A percentile compares a stretch with the other conserved stretches of the same genome.
phyloP scores from a whole-genome alignment of 1,140 invertebrate genomes.

The Lysiphlebus fabarum region DNA sequence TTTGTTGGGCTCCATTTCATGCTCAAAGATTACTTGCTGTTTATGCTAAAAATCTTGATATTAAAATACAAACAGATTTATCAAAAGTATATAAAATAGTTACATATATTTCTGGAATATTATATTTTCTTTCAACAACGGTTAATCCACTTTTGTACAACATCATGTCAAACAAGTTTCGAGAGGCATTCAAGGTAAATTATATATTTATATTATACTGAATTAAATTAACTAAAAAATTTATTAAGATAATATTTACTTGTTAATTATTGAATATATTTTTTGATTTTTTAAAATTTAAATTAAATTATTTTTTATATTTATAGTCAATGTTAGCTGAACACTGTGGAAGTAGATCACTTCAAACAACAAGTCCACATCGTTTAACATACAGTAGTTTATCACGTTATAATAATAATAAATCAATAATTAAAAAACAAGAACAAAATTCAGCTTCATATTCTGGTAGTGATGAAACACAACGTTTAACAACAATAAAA shows the following conservation, averaged over 20 bases:
- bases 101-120: conserved; percentile 67
- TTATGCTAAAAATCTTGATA: conserved; percentile 57
- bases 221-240: not conserved
- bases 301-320: too few species aligned
- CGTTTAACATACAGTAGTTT: conserved; percentile 44
- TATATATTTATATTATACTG: conserved; percentile 3
- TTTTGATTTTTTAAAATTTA: conserved; percentile 3
- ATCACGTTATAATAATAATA: conserved; percentile 33
- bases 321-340: conserved; percentile 46
- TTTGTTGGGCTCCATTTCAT: conserved; percentile 94
- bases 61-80: conserved; percentile 37
- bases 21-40: conserved; percentile 77
- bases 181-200: conserved; percentile 76
- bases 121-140: conserved; percentile 72
- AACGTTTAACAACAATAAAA: conserved; percentile 28
- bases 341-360: conserved; percentile 40
- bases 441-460: conserved; percentile 36
- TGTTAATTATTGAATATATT: not conserved
- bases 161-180: conserved; percentile 84
- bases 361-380: conserved; percentile 28
- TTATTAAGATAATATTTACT: not conserved
- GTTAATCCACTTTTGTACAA: conserved; percentile 84
- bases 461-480: conserved; percentile 41
- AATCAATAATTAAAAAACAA: conserved; percentile 28
- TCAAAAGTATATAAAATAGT: conserved; percentile 61